Evolutionary conservation across 2,888 invertebrate species (phyloP), one percentile per base, ranked within the genome.

Genomic region (Lymantria dispar): DNA sequence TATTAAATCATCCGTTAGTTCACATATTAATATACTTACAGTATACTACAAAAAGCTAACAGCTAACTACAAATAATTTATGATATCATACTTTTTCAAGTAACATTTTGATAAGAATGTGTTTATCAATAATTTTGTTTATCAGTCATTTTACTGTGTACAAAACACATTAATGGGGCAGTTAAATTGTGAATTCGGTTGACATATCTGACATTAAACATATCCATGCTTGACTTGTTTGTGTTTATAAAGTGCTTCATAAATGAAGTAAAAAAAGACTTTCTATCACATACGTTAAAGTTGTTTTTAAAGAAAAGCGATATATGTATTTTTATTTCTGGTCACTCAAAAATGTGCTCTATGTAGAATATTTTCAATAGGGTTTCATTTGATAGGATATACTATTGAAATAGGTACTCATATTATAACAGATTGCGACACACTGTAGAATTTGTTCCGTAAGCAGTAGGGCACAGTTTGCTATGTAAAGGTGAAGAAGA

Each of bases 221-320:
- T 66, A 72, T 69, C 64, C 66, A 68, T 68, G 69, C 72, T 79
- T 77, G 75, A 78, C 70, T 75, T 76, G 70, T 73, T 72, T 75
- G 60, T 76, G 71, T 82, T 76, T 76, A 71, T 62, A 59, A 61
- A 58, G 45, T 60, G 47, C 52, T 50, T 45, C 11, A 15, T 33
- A 52, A 50, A 48, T 56, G 65, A 62, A 58, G 67, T 48, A 74
- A 78, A 75, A 70, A 57, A 53, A 45, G 56, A n/a, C 71, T 70
- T 61, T 75, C 63, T 52, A 39, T 30, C 51, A 53, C 41, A 56
- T 41, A 56, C 48, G 57, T 70, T 69, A 78, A 62, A 71, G 71
- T 63, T 56, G 57, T 52, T 74, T 77, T 72, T 72, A 52, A 58
- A 60, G 44, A 52, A 47, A 22, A 22, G 22, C 45, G 52, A 51